Conservation (phyloP, 2,888 invertebrate species). For the Scaptodrosophila latifasciaeformis region DNA sequence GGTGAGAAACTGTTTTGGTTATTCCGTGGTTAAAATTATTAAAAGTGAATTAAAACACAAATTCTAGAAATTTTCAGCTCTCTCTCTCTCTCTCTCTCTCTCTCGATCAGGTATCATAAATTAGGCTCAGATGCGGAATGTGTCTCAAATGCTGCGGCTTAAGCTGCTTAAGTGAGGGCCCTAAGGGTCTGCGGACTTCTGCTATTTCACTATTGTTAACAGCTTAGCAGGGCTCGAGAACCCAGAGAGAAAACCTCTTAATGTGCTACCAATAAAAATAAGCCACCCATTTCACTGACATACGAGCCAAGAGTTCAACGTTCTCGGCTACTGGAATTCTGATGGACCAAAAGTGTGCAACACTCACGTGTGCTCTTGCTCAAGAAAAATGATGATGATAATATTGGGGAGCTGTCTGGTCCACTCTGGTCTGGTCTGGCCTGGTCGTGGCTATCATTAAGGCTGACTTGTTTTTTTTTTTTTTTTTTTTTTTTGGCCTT, state of each 20-base stretch:
- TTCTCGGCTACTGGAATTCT: conserved; percentile 14
- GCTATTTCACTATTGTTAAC: conserved; percentile 43
- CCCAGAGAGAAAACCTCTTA: neutral
- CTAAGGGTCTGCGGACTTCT: too few species aligned
- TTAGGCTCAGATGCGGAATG: conserved; percentile 9
- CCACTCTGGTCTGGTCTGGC: neutral
- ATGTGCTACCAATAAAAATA: neutral
- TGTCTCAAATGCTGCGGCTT: conserved; percentile 30
- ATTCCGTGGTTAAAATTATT: conserved; percentile 37
- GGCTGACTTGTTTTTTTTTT: neutral
- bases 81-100: too few species aligned
- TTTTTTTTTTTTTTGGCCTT: neutral
- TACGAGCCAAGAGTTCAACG: neutral
- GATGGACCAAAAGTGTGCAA: too few species aligned
- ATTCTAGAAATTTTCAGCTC: too few species aligned
- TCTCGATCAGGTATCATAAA: conserved; percentile 20
- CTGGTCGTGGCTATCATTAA: conserved; percentile 34
- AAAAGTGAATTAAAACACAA: conserved; percentile 41
- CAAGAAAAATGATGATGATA: conserved; percentile 48
- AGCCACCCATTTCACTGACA: neutral
- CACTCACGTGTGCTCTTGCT: neutral
- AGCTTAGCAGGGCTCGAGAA: conserved; percentile 30
- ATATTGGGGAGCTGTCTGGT: too few species aligned
- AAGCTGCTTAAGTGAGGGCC: conserved; percentile 12
- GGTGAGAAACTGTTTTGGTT: too few species aligned